Evolutionary conservation across 64 coral and sea anemone species (phyloP).

Genomic region (Dendrophyllia cribrosa): DNA sequence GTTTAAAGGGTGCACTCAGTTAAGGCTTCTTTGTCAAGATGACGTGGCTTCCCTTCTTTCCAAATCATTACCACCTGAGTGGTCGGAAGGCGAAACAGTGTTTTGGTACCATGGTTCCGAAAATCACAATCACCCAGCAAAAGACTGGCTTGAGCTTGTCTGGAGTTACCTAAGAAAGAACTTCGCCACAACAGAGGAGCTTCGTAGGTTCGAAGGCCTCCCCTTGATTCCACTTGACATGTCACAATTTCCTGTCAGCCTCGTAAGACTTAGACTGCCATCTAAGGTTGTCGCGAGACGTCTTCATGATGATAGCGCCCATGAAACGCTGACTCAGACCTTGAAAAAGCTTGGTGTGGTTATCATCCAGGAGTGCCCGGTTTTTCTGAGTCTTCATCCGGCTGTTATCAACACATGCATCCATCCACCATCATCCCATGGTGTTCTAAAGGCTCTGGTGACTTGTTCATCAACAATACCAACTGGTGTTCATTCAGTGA

Average conservation of each 20-base stretch:
- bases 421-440: constrained; percentile 57
- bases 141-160: constrained; percentile 65
- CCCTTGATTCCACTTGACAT: constrained; percentile 64
- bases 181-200: constrained; percentile 19
- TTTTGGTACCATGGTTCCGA: constrained; percentile 54
- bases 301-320: constrained; percentile 36
- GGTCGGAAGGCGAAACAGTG: neutral
- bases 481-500: neutral
- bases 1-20: constrained; percentile 43
- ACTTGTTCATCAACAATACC: neutral
- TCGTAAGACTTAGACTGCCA: constrained; percentile 52
- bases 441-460: constrained; percentile 42
- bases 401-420: constrained; percentile 21
- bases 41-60: constrained; percentile 31
- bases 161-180: constrained; percentile 75
- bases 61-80: constrained; percentile 53
- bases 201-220: constrained; percentile 44
- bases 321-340: constrained; percentile 16
- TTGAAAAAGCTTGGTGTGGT: constrained; percentile 55
- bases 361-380: constrained; percentile 51
- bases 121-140: neutral
- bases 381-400: constrained; percentile 42
- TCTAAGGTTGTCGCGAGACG: constrained; percentile 48
- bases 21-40: constrained; percentile 15
- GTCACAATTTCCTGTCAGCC: neutral